Conservation (phyloP, 2,797 vertebrate species). For the Carapus acus region DNA sequence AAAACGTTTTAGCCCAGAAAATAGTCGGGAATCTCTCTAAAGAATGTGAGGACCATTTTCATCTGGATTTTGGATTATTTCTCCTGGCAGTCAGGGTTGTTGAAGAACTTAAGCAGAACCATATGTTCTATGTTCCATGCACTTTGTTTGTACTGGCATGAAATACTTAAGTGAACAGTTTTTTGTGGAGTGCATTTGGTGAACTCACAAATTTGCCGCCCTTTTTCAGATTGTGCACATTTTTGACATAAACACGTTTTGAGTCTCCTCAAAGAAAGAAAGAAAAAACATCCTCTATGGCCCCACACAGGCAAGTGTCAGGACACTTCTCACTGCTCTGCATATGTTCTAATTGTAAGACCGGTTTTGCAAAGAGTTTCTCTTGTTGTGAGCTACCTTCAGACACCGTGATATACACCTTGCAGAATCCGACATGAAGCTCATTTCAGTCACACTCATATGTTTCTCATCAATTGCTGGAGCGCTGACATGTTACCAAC, state of each 20-base stretch:
- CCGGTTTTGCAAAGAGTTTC: too few species aligned
- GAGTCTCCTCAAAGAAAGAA: too few species aligned
- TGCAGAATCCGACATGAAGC: too few species aligned
- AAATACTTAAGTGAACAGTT: conserved; percentile 2
- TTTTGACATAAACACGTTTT: too few species aligned
- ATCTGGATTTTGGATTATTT: conserved; percentile 34
- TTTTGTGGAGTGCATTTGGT: conserved; percentile 7
- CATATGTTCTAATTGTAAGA: too few species aligned
- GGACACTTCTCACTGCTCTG: too few species aligned
- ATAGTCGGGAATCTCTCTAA: neutral
- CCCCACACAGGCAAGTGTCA: too few species aligned
- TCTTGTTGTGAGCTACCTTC: too few species aligned
- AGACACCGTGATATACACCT: too few species aligned
- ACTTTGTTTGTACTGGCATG: conserved; percentile 31
- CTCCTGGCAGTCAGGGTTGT: conserved; percentile 16
- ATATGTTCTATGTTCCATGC: conserved; percentile 41
- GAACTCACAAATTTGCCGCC: conserved; percentile 13
- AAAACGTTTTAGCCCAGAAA: neutral
- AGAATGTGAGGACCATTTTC: conserved; percentile 14
- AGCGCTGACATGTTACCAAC: neutral
- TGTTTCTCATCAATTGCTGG: conserved; percentile 4
- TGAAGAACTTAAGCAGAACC: conserved; percentile 51
- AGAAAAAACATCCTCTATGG: too few species aligned
- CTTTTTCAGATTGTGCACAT: too few species aligned
- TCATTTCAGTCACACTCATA: neutral